Evolutionary conservation across 2,113 vertebrate species (phyloP).

Genomic region (Crypturellus undulatus): DNA sequence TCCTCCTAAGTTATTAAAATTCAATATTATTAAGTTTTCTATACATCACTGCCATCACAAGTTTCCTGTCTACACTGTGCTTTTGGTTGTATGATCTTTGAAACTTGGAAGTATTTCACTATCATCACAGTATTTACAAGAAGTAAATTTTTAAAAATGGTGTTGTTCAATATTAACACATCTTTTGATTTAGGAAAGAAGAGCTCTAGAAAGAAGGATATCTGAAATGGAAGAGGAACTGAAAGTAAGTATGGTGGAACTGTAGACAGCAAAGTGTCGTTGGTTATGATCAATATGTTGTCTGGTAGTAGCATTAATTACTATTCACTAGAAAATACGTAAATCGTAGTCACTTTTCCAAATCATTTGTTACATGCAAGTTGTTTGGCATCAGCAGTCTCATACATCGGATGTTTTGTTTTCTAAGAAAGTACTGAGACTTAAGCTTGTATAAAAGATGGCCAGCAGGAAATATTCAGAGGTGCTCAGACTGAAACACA

Average conservation of each 20-base stretch:
- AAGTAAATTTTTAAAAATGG: background rate
- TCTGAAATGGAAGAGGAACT: slow-evolving; percentile 99
- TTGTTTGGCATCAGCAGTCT: background rate
- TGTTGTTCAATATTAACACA: slow-evolving; percentile 45
- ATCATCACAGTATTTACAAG: slow-evolving; percentile 67
- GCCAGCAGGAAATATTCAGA: background rate
- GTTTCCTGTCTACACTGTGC: slow-evolving; percentile 75
- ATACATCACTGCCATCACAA: slow-evolving; percentile 77
- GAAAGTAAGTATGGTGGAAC: slow-evolving; percentile 85
- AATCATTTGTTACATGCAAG: background rate
- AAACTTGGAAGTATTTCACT: slow-evolving; percentile 70
- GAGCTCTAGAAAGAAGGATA: slow-evolving; percentile 99
- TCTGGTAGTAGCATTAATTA: background rate
- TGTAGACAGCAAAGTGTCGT: background rate
- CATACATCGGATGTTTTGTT: fast-evolving
- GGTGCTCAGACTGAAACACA: background rate
- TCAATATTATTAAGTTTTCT: slow-evolving; percentile 52
- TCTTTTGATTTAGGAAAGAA: slow-evolving; percentile 90
- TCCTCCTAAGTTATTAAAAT: slow-evolving; percentile 2
- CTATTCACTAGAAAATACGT: background rate
- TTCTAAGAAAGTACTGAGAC: background rate
- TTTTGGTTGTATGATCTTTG: slow-evolving; percentile 77
- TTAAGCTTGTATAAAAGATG: fast-evolving
- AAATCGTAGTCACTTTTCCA: background rate
- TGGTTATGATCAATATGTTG: background rate